Evolutionary conservation across 2,888 invertebrate genomes (phyloP).

Genomic region (Mythimna impura): DNA sequence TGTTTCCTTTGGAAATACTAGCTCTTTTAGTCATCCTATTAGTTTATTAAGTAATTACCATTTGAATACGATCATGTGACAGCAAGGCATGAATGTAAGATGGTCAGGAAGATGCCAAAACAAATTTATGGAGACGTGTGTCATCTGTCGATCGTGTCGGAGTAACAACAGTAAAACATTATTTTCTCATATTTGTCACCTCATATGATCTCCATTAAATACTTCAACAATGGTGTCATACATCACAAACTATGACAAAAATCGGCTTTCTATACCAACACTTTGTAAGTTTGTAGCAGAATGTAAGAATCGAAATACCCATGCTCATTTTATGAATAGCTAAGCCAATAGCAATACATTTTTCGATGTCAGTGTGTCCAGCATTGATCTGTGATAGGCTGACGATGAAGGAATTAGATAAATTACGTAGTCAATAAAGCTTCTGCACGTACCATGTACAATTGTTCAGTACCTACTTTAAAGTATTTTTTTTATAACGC

Average conservation of each 20-base stretch:
- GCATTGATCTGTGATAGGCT: not conserved
- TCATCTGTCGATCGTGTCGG: not conserved
- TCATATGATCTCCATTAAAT: not conserved
- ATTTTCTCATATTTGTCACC: conserved; percentile 2
- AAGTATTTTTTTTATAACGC: conserved; percentile 8
- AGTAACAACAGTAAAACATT: not conserved
- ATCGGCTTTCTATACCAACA: not conserved
- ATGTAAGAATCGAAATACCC: not conserved
- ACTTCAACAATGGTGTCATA: not conserved
- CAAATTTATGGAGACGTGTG: conserved; percentile 13
- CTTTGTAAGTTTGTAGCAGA: not conserved
- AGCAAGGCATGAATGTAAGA: not conserved
- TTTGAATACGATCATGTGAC: conserved; percentile 37
- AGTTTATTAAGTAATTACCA: conserved; percentile 13
- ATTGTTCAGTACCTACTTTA: not conserved
- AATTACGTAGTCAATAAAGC: not conserved
- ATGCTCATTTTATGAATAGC: not conserved
- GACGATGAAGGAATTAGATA: not conserved
- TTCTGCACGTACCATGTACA: not conserved
- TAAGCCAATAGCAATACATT: too few relatives aligned
- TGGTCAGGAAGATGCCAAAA: conserved; percentile 11
- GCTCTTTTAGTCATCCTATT: not conserved
- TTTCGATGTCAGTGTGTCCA: not conserved
- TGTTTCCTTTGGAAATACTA: conserved; percentile 36
- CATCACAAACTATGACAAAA: not conserved